These are phyloP conservation scores for Torymus texanus DNA, from an alignment of 2,888 invertebrate genomes.

Conservation along the genomic window DNA sequence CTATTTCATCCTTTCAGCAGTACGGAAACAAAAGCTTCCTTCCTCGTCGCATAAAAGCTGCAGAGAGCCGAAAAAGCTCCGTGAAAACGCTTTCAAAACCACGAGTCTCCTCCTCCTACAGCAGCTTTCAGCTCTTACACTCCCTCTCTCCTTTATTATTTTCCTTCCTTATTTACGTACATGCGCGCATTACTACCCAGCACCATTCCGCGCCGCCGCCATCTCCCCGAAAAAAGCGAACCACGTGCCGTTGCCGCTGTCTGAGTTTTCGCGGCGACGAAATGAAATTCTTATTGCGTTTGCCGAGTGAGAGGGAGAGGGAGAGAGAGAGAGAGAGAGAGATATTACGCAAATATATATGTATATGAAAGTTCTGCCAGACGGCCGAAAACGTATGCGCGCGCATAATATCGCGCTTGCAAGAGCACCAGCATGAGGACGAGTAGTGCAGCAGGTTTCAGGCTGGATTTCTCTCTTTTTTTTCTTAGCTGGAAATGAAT, in stretches of 20 bases:
- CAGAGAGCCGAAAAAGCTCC: not conserved
- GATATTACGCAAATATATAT: too few species aligned
- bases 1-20: too few species aligned
- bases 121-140: not conserved
- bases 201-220: not conserved
- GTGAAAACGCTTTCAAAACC: not conserved
- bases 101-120: not conserved
- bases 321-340: not conserved
- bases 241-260: too few species aligned
- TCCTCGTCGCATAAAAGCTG: not conserved
- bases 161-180: conserved; percentile 13
- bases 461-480: too few species aligned
- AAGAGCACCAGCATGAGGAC: not conserved
- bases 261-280: conserved; percentile 27
- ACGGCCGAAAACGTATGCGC: conserved; percentile 13
- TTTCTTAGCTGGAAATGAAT: too few species aligned
- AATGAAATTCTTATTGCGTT: conserved; percentile 56
- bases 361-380: conserved; percentile 30
- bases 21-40: not conserved
- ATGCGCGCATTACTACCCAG: not conserved
- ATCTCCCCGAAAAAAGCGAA: not conserved
- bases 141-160: conserved; percentile 12
- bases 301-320: not conserved
- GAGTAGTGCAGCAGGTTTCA: too few species aligned
- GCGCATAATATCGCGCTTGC: conserved; percentile 26